Evolutionary conservation across 2,113 vertebrate genomes (phyloP).

Genomic region (Mellivora capensis): DNA sequence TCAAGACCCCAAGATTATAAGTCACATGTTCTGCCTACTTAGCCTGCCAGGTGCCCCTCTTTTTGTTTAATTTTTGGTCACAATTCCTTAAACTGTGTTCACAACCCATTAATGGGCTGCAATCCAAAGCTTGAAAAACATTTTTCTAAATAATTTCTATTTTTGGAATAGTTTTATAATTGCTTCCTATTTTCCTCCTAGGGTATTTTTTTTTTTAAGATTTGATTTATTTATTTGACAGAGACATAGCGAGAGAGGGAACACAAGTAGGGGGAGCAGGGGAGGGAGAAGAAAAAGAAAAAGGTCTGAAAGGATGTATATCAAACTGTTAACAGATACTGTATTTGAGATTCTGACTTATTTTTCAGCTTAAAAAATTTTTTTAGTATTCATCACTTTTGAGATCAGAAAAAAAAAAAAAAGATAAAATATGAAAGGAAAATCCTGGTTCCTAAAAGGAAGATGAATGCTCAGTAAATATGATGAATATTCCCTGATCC

Average conservation of each 20-base stretch:
- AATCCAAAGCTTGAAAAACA: not conserved
- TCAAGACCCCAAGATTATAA: not conserved
- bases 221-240: no score
- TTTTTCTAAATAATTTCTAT: conserved; percentile 17
- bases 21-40: not conserved
- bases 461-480: not conserved
- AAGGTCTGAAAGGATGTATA: not conserved
- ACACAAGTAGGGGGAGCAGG: no score
- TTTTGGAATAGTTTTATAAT: conserved; percentile 28
- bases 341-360: not conserved
- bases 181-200: not conserved
- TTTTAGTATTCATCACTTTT: not conserved
- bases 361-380: not conserved
- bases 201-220: not conserved
- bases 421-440: not conserved
- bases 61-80: conserved; percentile 19
- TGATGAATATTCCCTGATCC: not conserved
- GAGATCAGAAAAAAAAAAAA: not conserved
- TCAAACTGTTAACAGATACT: not conserved
- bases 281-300: not conserved
- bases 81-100: not conserved
- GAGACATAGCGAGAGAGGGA: no score
- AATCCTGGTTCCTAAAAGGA: not conserved
- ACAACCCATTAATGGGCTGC: not conserved
- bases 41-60: not conserved